Evolutionary conservation across 1,140 invertebrate species (phyloP), one percentile per base, ranked within the genome.

Genomic region (Brachionus rotundiformis): DNA sequence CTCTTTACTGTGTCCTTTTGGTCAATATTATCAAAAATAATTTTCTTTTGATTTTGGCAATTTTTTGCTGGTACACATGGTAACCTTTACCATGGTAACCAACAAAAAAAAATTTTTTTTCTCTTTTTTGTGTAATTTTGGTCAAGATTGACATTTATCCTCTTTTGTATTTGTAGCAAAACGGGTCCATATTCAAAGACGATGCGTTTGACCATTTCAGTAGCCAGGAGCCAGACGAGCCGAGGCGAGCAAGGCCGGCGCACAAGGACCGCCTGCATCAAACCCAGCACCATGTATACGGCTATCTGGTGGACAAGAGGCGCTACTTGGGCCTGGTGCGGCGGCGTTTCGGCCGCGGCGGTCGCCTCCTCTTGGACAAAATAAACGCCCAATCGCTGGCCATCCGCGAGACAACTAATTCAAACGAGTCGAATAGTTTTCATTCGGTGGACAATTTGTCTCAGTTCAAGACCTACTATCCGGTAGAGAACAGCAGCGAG

Each of bases 111-210:
- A 49, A 49, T 49, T 49, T 49, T 23, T 61, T 61, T 19, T 25
- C 13, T 27, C 7, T 25, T 27, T 63, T 63, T 31, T 1, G 13
- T 63, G 25, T 31, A 27, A 27, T 0, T 27, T 63, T n/a, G n/a
- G n/a, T n/a, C n/a, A n/a, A n/a, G n/a, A n/a, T n/a, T n/a, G n/a
- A n/a, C n/a, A n/a, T n/a, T n/a, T n/a, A n/a, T n/a, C n/a, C n/a
- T n/a, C n/a, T n/a, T n/a, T n/a, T n/a, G n/a, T n/a, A n/a, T n/a
- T n/a, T 31, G 36, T 6, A 68, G 63, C 76, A 59, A 59, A 79
- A 36, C 47, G 59, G 76, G 31, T 79, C 76, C 8, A 79, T 79
- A 59, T 79, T 73, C 68, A 73, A 73, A 73, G 25, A 79, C 5
- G 76, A 79, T 39, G 44, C 76, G 76, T 39, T 41, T 6, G 76